These are phyloP conservation scores for Hydrocynus forskahlii DNA, from an alignment of 2,797 vertebrate genomes.

Conservation along the genomic window DNA sequence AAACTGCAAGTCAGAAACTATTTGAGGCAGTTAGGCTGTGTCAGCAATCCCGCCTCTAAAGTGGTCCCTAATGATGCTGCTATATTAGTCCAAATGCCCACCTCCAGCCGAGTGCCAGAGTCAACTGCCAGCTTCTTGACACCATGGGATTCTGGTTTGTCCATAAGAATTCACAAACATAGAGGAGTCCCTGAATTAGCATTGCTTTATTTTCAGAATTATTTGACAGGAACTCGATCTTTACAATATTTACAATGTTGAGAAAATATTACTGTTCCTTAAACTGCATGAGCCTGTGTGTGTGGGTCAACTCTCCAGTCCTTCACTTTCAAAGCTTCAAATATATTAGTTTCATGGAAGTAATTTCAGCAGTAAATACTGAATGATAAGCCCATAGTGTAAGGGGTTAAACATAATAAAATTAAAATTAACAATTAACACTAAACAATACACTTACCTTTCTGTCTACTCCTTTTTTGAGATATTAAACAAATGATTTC, in stretches of 20 bases:
- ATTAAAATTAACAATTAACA: too few species aligned
- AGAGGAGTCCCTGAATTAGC: conserved; percentile 4
- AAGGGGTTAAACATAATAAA: neutral
- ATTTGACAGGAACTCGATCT: too few species aligned
- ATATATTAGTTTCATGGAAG: too few species aligned
- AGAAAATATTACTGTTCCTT: too few species aligned
- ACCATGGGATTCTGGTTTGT: conserved; percentile 42
- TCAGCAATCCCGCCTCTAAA: conserved; percentile 72
- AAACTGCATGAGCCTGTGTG: too few species aligned
- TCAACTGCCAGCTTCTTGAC: conserved; percentile 59
- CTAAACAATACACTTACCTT: neutral
- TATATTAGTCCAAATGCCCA: conserved; percentile 70
- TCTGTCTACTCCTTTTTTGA: neutral
- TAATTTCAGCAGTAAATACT: too few species aligned
- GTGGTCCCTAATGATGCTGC: conserved; percentile 69
- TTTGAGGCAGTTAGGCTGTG: conserved; percentile 68
- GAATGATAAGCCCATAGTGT: neutral
- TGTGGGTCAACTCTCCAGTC: neutral
- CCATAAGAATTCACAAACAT: neutral
- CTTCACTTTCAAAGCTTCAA: neutral
- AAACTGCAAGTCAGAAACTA: conserved; percentile 73
- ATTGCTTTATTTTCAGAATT: neutral
- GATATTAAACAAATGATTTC: too few species aligned
- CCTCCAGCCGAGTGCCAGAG: conserved; percentile 67
- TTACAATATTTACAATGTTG: too few species aligned